A percentile compares a stretch with the other conserved stretches of the same genome.
These are phyloP conservation scores for Erythrocercus mccallii DNA, from an alignment of 2,113 vertebrate species.

Conservation along the genomic window DNA sequence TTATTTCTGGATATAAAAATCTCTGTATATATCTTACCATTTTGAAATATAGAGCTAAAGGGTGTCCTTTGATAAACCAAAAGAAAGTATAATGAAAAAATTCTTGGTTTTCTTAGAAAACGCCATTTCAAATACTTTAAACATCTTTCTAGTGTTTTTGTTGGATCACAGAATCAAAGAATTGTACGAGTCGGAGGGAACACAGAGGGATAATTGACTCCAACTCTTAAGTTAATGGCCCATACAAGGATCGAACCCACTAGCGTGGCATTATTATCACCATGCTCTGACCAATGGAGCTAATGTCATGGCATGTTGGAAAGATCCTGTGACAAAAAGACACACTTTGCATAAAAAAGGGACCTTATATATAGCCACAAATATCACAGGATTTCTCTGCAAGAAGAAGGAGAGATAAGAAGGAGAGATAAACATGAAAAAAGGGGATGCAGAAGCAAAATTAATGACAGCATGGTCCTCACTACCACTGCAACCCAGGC, in stretches of 20 bases:
- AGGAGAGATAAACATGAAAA: not conserved
- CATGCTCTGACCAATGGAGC: not conserved
- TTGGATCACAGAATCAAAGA: not conserved
- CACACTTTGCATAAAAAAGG: not conserved
- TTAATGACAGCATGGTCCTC: fast-evolving
- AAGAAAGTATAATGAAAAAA: not conserved
- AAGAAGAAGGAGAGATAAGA: not conserved
- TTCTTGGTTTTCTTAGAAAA: not conserved
- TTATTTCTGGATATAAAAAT: not conserved
- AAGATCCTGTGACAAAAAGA: not conserved
- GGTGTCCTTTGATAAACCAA: not conserved
- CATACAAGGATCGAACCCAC: fast-evolving
- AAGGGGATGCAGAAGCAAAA: not conserved
- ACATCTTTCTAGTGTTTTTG: not conserved
- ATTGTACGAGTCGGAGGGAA: not conserved
- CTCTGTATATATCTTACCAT: not conserved
- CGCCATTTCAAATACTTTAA: not conserved
- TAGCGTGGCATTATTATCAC: not conserved
- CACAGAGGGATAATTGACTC: not conserved
- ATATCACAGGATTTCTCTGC: not conserved
- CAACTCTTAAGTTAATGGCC: not conserved
- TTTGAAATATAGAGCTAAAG: not conserved
- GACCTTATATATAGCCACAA: too few relatives aligned
- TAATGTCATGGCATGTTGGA: not conserved
- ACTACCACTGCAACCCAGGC: fast-evolving